A percentile compares a stretch with the other conserved stretches of the same genome.
These are phyloP conservation scores for Thecophora atra DNA, from an alignment of 2,888 invertebrate species.

Conservation along the genomic window DNA sequence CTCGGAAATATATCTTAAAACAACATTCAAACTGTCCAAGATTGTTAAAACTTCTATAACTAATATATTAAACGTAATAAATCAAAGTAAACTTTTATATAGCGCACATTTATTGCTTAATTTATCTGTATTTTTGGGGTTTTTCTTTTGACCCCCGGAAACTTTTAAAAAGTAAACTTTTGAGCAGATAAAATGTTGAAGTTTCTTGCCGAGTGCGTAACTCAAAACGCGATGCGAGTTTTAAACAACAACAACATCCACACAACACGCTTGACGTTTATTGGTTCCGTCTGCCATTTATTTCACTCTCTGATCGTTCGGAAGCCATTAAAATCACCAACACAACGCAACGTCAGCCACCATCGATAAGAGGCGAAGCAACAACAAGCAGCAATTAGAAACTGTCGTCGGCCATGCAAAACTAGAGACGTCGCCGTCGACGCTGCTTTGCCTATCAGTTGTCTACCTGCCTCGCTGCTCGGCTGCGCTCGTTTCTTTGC, in stretches of 20 bases:
- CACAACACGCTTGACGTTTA: constrained; percentile 58
- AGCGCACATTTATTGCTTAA: too few species aligned
- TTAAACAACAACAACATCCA: constrained; percentile 32
- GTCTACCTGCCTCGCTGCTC: constrained; percentile 35
- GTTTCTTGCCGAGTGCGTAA: constrained; percentile 51
- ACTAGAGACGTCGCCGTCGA: neutral
- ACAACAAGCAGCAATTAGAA: constrained; percentile 23
- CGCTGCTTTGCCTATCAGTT: neutral
- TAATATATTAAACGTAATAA: too few species aligned
- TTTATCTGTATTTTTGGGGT: too few species aligned
- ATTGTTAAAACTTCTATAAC: too few species aligned
- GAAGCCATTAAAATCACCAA: constrained; percentile 67
- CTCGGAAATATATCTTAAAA: too few species aligned
- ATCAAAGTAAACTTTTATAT: too few species aligned
- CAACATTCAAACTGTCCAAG: too few species aligned
- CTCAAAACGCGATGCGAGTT: constrained; percentile 49
- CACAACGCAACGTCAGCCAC: constrained; percentile 45
- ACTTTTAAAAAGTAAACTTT: neutral
- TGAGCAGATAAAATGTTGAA: too few species aligned
- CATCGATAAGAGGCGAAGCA: constrained; percentile 13
- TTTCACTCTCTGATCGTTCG: constrained; percentile 64
- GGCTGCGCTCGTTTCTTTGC: neutral
- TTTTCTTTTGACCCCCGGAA: too few species aligned
- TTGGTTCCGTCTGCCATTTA: constrained; percentile 66
- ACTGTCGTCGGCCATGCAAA: constrained; percentile 26